Evolutionary conservation across 2,888 invertebrate species (phyloP).

Genomic region (Dryadula phaetusa): DNA sequence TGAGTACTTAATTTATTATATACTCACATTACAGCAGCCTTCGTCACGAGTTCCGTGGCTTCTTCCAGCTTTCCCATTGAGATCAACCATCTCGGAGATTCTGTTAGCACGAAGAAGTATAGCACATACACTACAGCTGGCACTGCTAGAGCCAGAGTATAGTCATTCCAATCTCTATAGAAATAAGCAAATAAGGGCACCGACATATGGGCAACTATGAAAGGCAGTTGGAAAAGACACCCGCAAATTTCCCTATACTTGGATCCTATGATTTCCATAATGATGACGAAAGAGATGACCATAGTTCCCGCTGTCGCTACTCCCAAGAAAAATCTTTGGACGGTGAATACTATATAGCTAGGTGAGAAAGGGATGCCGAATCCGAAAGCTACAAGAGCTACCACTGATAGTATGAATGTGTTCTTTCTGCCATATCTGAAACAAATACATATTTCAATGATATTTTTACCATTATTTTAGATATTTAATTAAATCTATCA

Average conservation of each 20-base stretch:
- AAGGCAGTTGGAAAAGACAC: slow-evolving; percentile 88
- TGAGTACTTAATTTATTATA: no score
- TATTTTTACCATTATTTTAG: no score
- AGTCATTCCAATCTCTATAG: slow-evolving; percentile 86
- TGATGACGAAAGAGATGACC: slow-evolving; percentile 89
- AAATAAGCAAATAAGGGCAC: slow-evolving; percentile 86
- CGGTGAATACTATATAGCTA: slow-evolving; percentile 83
- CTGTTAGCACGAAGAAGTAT: slow-evolving; percentile 89
- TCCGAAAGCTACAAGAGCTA: slow-evolving; percentile 87
- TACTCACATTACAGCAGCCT: slow-evolving; percentile 84
- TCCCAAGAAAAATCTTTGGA: slow-evolving; percentile 88
- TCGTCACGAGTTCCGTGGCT: slow-evolving; percentile 86
- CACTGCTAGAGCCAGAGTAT: slow-evolving; percentile 86
- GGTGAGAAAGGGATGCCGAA: slow-evolving; percentile 88
- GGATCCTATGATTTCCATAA: slow-evolving; percentile 87
- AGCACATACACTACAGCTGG: slow-evolving; percentile 85
- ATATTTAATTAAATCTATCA: no score
- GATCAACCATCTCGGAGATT: slow-evolving; percentile 92
- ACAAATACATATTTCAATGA: slow-evolving; percentile 6
- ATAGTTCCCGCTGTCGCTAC: slow-evolving; percentile 92
- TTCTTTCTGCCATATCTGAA: slow-evolving; percentile 89
- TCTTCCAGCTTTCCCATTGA: slow-evolving; percentile 87
- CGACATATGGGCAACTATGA: slow-evolving; percentile 87
- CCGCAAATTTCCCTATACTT: slow-evolving; percentile 81
- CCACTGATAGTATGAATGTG: slow-evolving; percentile 87